Conservation (phyloP, 53 echinoderm and acorn worm genomes). For the Luidia sarsii region DNA sequence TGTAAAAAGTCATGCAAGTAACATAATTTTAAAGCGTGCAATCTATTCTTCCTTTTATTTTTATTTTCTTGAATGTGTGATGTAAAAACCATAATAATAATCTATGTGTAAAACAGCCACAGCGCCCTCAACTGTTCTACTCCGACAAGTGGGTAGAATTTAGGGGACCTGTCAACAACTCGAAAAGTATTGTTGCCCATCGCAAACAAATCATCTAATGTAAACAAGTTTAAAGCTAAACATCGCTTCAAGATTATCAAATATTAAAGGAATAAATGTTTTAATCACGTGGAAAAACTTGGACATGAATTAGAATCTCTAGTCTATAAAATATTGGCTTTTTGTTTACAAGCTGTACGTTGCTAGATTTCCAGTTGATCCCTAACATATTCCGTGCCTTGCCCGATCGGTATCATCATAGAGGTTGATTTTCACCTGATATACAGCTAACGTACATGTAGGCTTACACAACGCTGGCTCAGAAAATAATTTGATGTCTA, state of each 20-base stretch:
- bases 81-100: too few species aligned
- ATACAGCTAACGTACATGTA: background rate
- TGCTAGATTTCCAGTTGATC: background rate
- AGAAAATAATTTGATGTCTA: background rate
- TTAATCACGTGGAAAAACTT: too few species aligned
- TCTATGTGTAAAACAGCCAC: background rate
- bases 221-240: too few species aligned
- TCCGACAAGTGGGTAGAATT: background rate
- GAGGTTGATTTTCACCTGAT: background rate
- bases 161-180: constrained; percentile 3
- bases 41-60: too few species aligned
- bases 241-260: too few species aligned
- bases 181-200: background rate
- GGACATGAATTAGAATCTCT: too few species aligned
- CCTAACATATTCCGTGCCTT: background rate
- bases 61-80: too few species aligned
- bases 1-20: too few species aligned
- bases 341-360: background rate
- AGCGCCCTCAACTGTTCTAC: constrained; percentile 17
- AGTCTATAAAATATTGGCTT: background rate
- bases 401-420: constrained; percentile 2
- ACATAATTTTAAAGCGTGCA: too few species aligned
- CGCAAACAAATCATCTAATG: too few species aligned
- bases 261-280: too few species aligned
- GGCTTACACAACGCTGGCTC: background rate